Conservation (phyloP, 2,888 invertebrate genomes). For the Disparrhopalites patrizii region DNA sequence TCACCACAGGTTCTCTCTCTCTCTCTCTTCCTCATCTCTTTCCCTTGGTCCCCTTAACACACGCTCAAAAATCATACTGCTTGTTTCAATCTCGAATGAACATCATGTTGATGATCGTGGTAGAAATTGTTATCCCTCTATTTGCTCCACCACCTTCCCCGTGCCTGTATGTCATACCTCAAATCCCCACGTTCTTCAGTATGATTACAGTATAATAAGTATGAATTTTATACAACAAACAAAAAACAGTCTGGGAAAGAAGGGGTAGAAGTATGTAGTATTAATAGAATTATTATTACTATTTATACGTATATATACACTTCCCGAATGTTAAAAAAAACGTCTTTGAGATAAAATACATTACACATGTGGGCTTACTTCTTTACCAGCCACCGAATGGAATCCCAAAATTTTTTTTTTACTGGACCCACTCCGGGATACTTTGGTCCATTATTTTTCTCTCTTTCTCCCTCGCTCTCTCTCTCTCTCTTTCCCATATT, state of each 20-base stretch:
- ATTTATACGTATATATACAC: too few species aligned
- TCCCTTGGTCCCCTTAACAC: too few species aligned
- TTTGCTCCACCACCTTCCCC: too few species aligned
- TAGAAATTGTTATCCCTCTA: too few species aligned
- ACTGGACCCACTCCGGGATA: conserved; percentile 23
- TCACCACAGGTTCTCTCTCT: conserved; percentile 33
- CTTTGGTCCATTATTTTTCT: conserved; percentile 17
- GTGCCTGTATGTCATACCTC: too few species aligned
- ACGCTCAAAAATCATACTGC: not conserved
- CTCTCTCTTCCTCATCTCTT: not conserved
- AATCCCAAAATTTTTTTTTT: conserved; percentile 13
- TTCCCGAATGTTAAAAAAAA: not conserved
- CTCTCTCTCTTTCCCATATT: not conserved
- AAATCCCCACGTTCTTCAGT: too few species aligned
- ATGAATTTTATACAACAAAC: too few species aligned
- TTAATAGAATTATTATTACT: too few species aligned
- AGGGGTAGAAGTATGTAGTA: too few species aligned
- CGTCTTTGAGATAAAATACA: not conserved
- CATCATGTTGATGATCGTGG: not conserved
- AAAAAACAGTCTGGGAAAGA: too few species aligned
- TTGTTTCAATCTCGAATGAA: not conserved
- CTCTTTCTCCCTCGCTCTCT: not conserved
- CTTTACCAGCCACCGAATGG: conserved; percentile 2
- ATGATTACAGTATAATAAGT: too few species aligned
- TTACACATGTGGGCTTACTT: too few species aligned